These are phyloP conservation scores for Montipora foliosa DNA, from an alignment of 64 coral and sea anemone genomes.

Conservation along the genomic window DNA sequence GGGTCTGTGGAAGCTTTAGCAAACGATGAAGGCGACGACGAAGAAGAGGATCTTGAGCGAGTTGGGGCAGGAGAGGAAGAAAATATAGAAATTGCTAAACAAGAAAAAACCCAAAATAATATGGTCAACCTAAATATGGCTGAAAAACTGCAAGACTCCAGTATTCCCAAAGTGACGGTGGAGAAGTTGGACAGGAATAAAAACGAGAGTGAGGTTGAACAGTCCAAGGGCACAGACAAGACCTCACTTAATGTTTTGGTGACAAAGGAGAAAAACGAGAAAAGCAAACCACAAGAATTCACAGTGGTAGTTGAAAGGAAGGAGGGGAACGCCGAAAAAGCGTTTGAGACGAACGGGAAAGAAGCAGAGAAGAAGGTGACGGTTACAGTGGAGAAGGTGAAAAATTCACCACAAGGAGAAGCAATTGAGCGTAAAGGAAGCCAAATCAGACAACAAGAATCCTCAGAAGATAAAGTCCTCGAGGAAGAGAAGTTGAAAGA, in stretches of 20 bases:
- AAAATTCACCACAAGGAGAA: not conserved
- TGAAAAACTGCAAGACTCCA: not conserved
- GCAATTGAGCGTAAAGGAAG: not conserved
- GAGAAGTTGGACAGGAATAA: not conserved
- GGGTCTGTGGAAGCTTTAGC: not conserved
- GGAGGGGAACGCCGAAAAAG: not conserved
- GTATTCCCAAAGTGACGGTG: not conserved
- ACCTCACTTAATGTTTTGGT: not conserved
- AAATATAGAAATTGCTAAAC: not conserved
- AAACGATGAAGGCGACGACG: not conserved
- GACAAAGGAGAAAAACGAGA: not conserved
- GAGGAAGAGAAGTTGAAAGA: not conserved
- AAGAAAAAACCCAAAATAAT: not conserved
- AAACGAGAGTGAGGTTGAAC: not conserved
- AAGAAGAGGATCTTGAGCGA: slow-evolving; percentile 9
- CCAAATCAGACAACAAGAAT: not conserved
- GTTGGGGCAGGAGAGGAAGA: not conserved
- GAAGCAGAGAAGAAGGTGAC: not conserved
- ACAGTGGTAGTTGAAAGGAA: not conserved
- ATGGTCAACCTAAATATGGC: not conserved
- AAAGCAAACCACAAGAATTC: not conserved
- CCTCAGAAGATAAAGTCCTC: slow-evolving; percentile 2
- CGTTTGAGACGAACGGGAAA: not conserved
- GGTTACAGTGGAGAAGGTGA: not conserved
- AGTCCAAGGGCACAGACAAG: not conserved